A percentile compares a stretch with the other conserved stretches of the same genome.
Conservation (phyloP, 2,797 vertebrate genomes). For the Thunnus albacares region DNA sequence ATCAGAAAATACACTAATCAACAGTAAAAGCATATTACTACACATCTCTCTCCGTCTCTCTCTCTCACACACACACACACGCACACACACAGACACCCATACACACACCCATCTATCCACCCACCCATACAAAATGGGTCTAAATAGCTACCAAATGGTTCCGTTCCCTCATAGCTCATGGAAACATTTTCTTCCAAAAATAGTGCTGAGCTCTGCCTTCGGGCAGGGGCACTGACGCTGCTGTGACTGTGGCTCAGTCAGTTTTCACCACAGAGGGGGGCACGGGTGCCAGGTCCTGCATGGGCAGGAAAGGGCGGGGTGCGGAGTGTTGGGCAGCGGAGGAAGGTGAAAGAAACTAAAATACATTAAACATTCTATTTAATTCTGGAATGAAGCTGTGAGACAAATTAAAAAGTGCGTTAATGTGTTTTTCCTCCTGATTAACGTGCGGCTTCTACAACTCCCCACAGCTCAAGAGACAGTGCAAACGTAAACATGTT, state of each 20-base stretch:
- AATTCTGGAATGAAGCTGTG: not conserved
- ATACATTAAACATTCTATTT: not conserved
- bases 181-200: constrained; percentile 82
- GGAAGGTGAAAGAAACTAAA: constrained; percentile 16
- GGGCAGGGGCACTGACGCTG: constrained; percentile 70
- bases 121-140: constrained; percentile 62
- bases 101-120: constrained; percentile 23
- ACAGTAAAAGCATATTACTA: constrained; percentile 27
- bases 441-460: not conserved
- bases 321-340: not conserved
- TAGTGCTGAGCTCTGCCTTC: constrained; percentile 72
- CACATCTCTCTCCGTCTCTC: not conserved
- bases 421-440: not conserved
- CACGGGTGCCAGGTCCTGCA: constrained; percentile 54
- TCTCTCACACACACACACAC: constrained; percentile 21
- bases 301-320: constrained; percentile 70
- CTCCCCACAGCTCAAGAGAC: constrained; percentile 12
- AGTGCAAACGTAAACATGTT: constrained; percentile 34
- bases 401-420: not conserved
- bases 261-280: constrained; percentile 60
- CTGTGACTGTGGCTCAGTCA: constrained; percentile 65
- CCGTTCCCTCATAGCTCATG: constrained; percentile 74
- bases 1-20: not conserved
- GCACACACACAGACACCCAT: constrained; percentile 23
- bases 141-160: constrained; percentile 79